Conservation (phyloP, 2,797 vertebrate genomes). For the Cebuella pygmaea region DNA sequence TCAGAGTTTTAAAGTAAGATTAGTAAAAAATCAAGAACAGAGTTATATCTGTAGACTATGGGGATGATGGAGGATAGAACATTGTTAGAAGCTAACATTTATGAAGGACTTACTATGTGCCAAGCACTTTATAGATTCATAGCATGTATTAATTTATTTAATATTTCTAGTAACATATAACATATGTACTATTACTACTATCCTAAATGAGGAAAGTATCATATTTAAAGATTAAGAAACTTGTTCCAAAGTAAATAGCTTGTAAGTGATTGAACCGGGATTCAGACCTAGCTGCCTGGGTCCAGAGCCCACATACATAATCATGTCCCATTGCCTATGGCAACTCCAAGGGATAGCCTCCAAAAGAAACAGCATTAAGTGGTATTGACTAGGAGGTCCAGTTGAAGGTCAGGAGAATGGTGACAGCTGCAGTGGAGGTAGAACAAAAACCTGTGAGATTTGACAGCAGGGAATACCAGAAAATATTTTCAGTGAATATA, state of each 20-base stretch:
- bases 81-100: background rate
- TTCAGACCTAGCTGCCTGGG: background rate
- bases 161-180: background rate
- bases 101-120: background rate
- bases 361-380: background rate
- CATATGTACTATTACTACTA: background rate
- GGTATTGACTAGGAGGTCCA: background rate
- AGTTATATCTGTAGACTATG: background rate
- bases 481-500: slow-evolving; percentile 47
- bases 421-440: background rate
- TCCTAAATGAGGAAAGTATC: background rate
- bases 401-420: background rate
- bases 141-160: background rate
- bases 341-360: background rate
- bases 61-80: background rate
- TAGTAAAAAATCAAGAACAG: background rate
- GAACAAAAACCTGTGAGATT: background rate
- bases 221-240: background rate
- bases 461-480: slow-evolving; percentile 10
- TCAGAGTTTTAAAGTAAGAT: slow-evolving; percentile 45
- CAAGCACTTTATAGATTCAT: background rate
- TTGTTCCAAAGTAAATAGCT: background rate
- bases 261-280: background rate
- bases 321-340: background rate
- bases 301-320: background rate